These are phyloP conservation scores for Bombylius major DNA, from an alignment of 2,888 invertebrate species.

Conservation along the genomic window DNA sequence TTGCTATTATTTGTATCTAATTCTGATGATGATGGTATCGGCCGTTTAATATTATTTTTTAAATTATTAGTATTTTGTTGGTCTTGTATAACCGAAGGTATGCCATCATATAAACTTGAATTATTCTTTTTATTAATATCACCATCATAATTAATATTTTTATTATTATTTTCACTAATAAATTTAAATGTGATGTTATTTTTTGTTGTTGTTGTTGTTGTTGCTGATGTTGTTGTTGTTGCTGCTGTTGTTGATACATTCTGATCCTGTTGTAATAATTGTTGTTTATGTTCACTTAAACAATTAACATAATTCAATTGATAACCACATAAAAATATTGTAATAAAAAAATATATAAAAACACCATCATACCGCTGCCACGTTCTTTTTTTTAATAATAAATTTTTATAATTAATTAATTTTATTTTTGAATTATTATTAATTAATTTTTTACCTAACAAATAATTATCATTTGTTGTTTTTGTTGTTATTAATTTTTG, in stretches of 20 bases:
- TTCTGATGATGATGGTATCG: no score
- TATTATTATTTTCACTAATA: background rate
- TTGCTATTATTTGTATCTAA: no score
- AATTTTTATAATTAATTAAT: no score
- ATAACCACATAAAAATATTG: slow-evolving; percentile 19
- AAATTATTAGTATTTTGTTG: no score
- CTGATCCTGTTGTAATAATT: background rate
- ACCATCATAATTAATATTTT: background rate
- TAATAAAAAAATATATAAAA: slow-evolving; percentile 14
- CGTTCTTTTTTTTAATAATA: no score
- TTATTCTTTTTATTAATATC: no score
- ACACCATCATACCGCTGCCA: background rate
- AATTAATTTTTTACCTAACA: no score
- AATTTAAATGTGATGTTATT: background rate
- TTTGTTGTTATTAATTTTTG: no score
- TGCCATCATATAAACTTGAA: background rate
- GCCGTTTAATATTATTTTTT: no score
- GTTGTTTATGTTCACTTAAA: slow-evolving; percentile 5
- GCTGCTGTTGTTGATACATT: background rate
- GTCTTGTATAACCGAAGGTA: no score
- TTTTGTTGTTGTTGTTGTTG: background rate
- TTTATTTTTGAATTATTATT: no score
- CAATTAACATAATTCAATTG: slow-evolving; percentile 17
- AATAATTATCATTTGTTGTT: no score
- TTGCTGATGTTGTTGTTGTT: background rate